These are phyloP conservation scores for Micropoecilia bifurca DNA, from an alignment of 2,797 vertebrate species.

Conservation along the genomic window DNA sequence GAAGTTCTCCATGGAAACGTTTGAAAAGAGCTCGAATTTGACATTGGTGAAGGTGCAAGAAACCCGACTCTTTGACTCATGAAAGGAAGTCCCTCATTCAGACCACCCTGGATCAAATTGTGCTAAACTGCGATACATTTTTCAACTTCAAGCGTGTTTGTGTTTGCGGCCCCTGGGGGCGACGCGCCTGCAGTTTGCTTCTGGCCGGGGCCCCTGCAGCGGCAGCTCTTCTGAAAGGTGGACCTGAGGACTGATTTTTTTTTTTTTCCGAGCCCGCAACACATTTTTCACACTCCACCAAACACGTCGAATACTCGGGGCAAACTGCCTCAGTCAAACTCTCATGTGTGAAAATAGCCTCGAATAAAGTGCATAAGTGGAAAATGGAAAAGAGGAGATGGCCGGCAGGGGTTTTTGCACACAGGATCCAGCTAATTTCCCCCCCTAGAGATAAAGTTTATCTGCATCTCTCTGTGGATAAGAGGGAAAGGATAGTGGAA, in stretches of 20 bases:
- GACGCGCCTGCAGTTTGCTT: slow-evolving; percentile 43
- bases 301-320: slow-evolving; percentile 64
- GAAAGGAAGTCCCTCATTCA: neutral
- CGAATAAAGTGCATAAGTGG: slow-evolving; percentile 71
- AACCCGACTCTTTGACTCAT: neutral
- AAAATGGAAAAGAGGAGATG: slow-evolving; percentile 64
- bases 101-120: slow-evolving; percentile 30
- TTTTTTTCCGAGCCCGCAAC: slow-evolving; percentile 38
- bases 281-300: slow-evolving; percentile 67
- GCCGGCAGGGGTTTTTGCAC: slow-evolving; percentile 51
- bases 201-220: slow-evolving; percentile 24
- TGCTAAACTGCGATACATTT: slow-evolving; percentile 33
- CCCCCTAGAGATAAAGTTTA: slow-evolving; percentile 54
- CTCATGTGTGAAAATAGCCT: slow-evolving; percentile 72
- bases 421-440: slow-evolving; percentile 58
- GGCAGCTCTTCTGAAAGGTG: slow-evolving; percentile 55
- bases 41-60: slow-evolving; percentile 1
- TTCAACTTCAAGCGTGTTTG: slow-evolving; percentile 41
- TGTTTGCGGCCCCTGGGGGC: slow-evolving; percentile 13
- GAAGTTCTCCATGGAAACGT: neutral
- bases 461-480: slow-evolving; percentile 55
- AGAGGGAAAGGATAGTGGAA: slow-evolving; percentile 36
- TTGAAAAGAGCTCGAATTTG: neutral
- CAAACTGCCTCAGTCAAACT: slow-evolving; percentile 58
- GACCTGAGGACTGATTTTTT: slow-evolving; percentile 52